Base-by-base conservation (phyloP, 2,113 vertebrate genomes). In the Campylomormyrus tamandua region DNA sequence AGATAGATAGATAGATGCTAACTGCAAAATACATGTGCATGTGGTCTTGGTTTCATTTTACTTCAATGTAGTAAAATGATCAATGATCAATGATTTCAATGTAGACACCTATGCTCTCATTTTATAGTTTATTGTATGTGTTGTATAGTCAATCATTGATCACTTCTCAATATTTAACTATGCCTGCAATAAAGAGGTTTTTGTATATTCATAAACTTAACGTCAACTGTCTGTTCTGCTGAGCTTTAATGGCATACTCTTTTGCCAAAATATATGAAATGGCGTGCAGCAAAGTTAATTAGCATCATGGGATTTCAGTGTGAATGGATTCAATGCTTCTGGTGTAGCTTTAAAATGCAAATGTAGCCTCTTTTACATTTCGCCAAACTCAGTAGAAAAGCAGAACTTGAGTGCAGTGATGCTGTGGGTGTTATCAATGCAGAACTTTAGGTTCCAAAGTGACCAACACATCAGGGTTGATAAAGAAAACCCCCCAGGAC, bases 291-390 rank as follows among this genome's bases (percentile, higher is more conserved):
- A 35, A 74, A 49, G 74, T 87, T 46, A 84, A 70, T 87, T 49
- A 50, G 17, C 58, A 56, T 52, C 45, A 52, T 45, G 46, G 89
- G 10, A 52, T 58, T 66, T 88, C 58, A 88, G 39, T 62, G 84
- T 87, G 88, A 66, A 49, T 58, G 74, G 84, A 90, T 88, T 62
- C 83, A 45, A 53, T 88, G 88, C 87, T 80, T 90, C 48, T 39
- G 24, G 86, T 84, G 70, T 90, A n/a, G 53, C 89, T 91, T 91
- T 90, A 90, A 88, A 91, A 91, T 91, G 89, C 89, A 88, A 90
- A 91, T 88, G 86, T 87, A 70, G 27, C 84, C 74, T 89, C 87
- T 91, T 90, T 90, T 89, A 89, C 89, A 90, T 87, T 77, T 90
- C 21, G 19, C 31, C 35, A 10, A 53, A 87, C 74, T 62, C 74